Base-by-base conservation (phyloP, 30 jellyfish, hydroid and myxozoan genomes). In the Rhopilema esculentum region DNA sequence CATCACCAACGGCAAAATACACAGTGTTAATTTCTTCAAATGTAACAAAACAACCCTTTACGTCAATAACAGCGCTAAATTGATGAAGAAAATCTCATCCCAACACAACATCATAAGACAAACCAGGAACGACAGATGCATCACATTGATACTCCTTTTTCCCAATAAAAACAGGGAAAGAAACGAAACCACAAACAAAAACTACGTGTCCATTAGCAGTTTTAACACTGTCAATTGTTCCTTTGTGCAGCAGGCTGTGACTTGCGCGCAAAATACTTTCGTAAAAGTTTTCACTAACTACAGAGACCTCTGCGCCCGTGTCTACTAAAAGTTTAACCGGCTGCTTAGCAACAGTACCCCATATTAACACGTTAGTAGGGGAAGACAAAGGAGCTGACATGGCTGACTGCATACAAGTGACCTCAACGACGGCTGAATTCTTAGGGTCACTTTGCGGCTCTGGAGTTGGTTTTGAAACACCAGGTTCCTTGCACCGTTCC, bases 1-100 rank as follows among this genome's bases (percentile, higher is more conserved):
- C 40, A 18, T 31, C 6, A 72, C 83, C 83, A 20, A 21, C 17
- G 19, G 57, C 17, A 29, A 72, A 72, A 9, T 12, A 6, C 20
- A 0, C 83, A 31, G 57, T 33, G 69, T 72, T 28, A 12, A 19
- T n/a, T 12, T 24, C 68, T 17, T 12, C 20, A 72, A 72, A 72
- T 16, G 66, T 72, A 20, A 72, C 0, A 20, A 18, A 29, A 15
- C 21, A 16, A 15, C 68, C 31, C 20, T 72, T 31, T 21, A 72
- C 83, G 26, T 72, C 83, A 29, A 72, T 72, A 30, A 72, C 51
- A 0, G 74, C 75, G 74, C 51, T 21, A 22, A 24, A 17, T 9
- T 22, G 18, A 76, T 76, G 87, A n/a, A 76, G 75, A 22, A 76
- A 76, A 57, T 76, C 87, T 17, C 87, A 18, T 24, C 87, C 87